phyloP scores from a whole-genome alignment of 2,113 vertebrate species.

The Pimephales promelas region DNA sequence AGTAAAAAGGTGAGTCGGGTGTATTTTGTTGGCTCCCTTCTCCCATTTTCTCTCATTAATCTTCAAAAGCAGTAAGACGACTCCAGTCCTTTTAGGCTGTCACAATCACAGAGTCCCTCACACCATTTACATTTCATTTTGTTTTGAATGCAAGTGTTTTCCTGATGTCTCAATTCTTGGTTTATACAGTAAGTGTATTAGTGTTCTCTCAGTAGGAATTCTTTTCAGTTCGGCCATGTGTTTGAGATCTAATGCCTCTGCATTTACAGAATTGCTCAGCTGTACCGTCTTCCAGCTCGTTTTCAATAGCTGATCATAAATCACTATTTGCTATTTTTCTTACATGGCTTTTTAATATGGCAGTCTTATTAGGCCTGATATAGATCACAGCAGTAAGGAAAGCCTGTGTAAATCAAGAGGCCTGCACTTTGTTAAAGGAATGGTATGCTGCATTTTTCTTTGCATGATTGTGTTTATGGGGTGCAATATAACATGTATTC shows the following conservation, averaged over 20 bases:
- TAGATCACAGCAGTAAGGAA: not conserved
- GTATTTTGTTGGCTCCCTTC: not conserved
- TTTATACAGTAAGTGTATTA: slow-evolving; percentile 10
- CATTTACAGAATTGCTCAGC: not conserved
- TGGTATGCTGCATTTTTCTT: too few relatives aligned
- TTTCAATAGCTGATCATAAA: slow-evolving; percentile 10
- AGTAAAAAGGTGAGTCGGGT: slow-evolving; percentile 84
- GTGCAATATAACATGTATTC: too few relatives aligned
- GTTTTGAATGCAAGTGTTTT: slow-evolving; percentile 42
- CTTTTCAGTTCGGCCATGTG: not conserved
- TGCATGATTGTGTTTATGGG: too few relatives aligned
- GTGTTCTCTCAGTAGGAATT: slow-evolving; percentile 25
- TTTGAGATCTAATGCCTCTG: not conserved
- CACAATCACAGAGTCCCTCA: slow-evolving; percentile 39
- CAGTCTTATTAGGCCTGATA: not conserved
- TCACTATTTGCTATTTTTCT: slow-evolving; percentile 1
- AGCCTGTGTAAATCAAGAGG: not conserved
- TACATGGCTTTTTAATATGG: not conserved
- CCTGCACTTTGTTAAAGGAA: not conserved
- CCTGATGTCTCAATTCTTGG: slow-evolving; percentile 38
- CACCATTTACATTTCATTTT: slow-evolving; percentile 41
- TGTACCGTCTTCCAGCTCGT: not conserved
- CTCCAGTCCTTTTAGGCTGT: slow-evolving; percentile 36
- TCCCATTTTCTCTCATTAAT: slow-evolving; percentile 49
- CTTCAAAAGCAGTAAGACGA: slow-evolving; percentile 44